Base-by-base conservation (phyloP, 2,888 invertebrate genomes). In the Drosophila bunnanda region DNA sequence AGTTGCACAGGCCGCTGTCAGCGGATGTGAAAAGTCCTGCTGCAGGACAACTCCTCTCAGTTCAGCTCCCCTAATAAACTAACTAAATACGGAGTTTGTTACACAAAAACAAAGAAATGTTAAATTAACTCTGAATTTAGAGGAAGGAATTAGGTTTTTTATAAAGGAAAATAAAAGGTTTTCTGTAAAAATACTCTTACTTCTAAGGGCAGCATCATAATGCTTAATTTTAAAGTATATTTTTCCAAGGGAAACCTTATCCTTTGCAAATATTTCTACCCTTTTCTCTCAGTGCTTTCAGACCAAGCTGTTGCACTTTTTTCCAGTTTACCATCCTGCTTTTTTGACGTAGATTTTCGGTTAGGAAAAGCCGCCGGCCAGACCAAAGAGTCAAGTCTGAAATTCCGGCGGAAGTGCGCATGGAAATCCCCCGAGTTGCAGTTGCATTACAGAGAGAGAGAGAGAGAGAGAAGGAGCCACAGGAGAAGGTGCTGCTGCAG, bases 1-100 rank as follows among this genome's bases (percentile, higher is more conserved):
- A 54, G 34, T 20, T 57, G 55, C 59, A 54, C 53, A 34, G 76
- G 64, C 56, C 76, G 60, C 60, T 77, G 75, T 56, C 61, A 68
- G 65, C 88, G 81, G 87, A 89, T 85, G 87, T 82, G 82, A 56
- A 74, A 75, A 70, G 79, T 88, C 88, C 88, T 88, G 83, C 88
- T 75, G 83, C 77, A 86, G 88, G 82, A 82, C 13, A 13, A 41
- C 75, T 71, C 64, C 22, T 17, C 34, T 39, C 41, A n/a, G 32
- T 39, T 57, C 20, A 22, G 22, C 50, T 50, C 32, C 67, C 69
- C 76, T 80, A 88, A 85, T 88, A 88, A 83, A 85, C 80, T 88
- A 56, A 64, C 56, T 72, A 56, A 64, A 72, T 53, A 73, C 72
- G 22, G 43, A 53, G 41, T 52, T 44, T 61, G 39, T 39, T 57